Conservation (phyloP, 2,113 vertebrate genomes). For the Gadus macrocephalus region DNA sequence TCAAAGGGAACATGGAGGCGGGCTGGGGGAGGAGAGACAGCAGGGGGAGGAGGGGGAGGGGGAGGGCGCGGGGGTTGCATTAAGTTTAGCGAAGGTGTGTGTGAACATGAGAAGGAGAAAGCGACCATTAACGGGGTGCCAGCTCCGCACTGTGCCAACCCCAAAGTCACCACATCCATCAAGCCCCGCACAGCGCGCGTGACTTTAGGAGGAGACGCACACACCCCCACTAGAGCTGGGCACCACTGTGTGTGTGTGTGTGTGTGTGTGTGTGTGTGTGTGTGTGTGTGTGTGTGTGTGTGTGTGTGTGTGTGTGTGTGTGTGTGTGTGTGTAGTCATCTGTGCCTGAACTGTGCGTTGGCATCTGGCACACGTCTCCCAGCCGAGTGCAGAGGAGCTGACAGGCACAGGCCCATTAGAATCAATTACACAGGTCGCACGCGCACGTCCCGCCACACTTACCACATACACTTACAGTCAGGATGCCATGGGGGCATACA, state of each 20-base stretch:
- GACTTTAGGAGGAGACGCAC: constrained; percentile 48
- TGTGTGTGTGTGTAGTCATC: constrained; percentile 69
- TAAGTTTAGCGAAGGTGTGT: constrained; percentile 5
- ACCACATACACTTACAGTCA: constrained; percentile 47
- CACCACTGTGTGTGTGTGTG: constrained; percentile 17
- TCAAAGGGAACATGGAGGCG: not conserved
- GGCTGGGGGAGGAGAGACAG: no score
- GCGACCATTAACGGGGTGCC: constrained; percentile 50
- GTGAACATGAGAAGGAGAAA: constrained; percentile 48
- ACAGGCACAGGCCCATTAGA: constrained; percentile 84
- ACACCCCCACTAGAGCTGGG: constrained; percentile 73
- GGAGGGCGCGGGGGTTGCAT: constrained; percentile 4
- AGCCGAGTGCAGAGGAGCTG: constrained; percentile 94
- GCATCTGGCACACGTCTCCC: constrained; percentile 93
- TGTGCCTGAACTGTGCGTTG: constrained; percentile 81
- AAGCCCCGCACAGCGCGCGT: constrained; percentile 49
- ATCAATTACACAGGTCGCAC: constrained; percentile 96
- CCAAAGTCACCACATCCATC: constrained; percentile 67
- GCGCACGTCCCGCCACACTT: constrained; percentile 70
- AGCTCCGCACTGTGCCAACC: constrained; percentile 50
- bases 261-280: constrained; percentile 11
- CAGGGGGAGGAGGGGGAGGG: not conserved
- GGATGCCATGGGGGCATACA: constrained; percentile 15
- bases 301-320: constrained; percentile 16
- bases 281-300: constrained; percentile 3